A percentile compares a stretch with the other conserved stretches of the same genome.
Conservation (phyloP, 2,113 vertebrate species). For the Pachycephala philippinensis region DNA sequence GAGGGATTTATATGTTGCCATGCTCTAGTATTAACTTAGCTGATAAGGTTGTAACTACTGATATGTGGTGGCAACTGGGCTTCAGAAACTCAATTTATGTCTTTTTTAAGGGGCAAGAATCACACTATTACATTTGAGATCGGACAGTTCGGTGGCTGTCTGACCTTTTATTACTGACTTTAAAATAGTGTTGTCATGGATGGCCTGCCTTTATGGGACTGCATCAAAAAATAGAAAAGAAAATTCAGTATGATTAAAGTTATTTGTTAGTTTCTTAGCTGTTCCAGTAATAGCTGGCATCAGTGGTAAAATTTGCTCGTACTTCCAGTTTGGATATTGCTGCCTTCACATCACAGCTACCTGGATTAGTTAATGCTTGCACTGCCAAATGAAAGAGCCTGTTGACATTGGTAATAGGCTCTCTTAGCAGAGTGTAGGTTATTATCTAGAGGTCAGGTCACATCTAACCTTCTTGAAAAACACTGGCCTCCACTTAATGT, state of each 20-base stretch:
- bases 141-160: not conserved
- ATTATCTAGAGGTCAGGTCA: not conserved
- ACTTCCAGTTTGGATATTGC: not conserved
- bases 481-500: not conserved
- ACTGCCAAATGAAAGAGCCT: not conserved
- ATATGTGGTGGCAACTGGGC: not conserved
- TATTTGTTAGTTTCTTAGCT: not conserved
- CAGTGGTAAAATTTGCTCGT: not conserved
- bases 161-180: not conserved
- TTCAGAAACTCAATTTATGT: not conserved
- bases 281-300: not conserved
- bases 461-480: not conserved
- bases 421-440: not conserved
- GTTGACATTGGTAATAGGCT: not conserved
- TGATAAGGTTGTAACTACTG: not conserved
- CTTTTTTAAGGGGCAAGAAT: not conserved
- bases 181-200: not conserved
- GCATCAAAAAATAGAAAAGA: not conserved
- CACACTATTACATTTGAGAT: not conserved
- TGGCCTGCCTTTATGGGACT: not conserved
- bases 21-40: not conserved
- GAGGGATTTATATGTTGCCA: not conserved
- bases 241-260: not conserved
- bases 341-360: not conserved
- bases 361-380: not conserved